Base-by-base conservation (phyloP, 2,113 vertebrate genomes). In the Microtus oregoni region DNA sequence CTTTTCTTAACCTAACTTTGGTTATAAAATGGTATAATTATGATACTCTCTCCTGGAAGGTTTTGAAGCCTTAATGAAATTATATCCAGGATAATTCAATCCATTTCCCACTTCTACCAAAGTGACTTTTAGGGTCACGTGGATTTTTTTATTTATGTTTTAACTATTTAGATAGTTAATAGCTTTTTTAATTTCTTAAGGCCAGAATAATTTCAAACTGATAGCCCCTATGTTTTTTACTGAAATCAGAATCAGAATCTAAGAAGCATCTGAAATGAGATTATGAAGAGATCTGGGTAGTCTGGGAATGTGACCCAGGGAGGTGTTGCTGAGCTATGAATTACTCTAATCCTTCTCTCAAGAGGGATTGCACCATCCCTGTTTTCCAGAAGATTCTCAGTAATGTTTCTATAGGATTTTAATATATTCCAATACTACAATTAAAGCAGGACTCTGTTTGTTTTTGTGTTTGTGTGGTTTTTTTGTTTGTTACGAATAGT, bases 11-110 rank as follows among this genome's bases (percentile, higher is more conserved):
- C 47, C 70, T 88, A 70, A 94, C 41, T 76, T 88, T 52, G 86
- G 55, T 96, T 93, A 94, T 86, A 95, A 97, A 87, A 91, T 93
- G 75, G 55, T 88, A 8, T 73, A 65, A 15, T 90, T 91, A 38
- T 94, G 83, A 38, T 94, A 35, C 26, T 96, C 55, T 95, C 92
- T 67, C 83, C 91, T 96, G 61, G 91, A 86, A 96, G 67, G 50
- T 94, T 96, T 96, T 83, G 92, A 95, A 82, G 94, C 94, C 96
- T 92, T 96, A 94, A 96, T 97, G 89, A 97, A 97, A 96, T 97
- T 92, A 92, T 85, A 61, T 96, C 96, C 96, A 96, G 77, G 95
- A 89, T 91, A 94, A 83, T 52, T 91, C n/a, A 91, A 0, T 88
- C 6, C 38, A 73, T 95, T 88, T 94, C 41, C 63, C 50, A 14